These are phyloP conservation scores for Schrankia costaestrigalis DNA, from an alignment of 2,888 invertebrate genomes.

Conservation along the genomic window DNA sequence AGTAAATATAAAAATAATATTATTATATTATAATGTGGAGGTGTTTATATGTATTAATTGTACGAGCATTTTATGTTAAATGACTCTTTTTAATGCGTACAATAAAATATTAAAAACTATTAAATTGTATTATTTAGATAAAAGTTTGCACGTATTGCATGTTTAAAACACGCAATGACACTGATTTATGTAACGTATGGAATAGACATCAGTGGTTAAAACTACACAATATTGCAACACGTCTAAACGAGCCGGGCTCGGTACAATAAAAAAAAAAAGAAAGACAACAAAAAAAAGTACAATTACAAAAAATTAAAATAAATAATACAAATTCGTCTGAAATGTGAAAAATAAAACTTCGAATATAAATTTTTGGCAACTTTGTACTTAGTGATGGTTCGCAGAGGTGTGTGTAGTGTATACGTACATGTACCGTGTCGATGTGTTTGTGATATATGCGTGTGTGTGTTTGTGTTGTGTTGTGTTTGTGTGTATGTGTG, in stretches of 20 bases:
- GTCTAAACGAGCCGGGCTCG: conserved; percentile 42
- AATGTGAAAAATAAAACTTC: conserved; percentile 40
- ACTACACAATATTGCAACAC: conserved; percentile 43
- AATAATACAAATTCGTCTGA: conserved; percentile 40
- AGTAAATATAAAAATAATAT: conserved; percentile 41
- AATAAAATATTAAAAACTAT: conserved; percentile 28
- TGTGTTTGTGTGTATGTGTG: conserved; percentile 33
- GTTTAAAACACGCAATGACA: conserved; percentile 49
- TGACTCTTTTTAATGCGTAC: conserved; percentile 26
- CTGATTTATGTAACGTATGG: conserved; percentile 38
- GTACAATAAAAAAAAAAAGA: conserved; percentile 35
- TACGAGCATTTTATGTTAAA: conserved; percentile 27
- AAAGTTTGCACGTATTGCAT: conserved; percentile 44
- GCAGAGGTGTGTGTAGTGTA: conserved; percentile 47
- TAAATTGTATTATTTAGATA: conserved; percentile 26
- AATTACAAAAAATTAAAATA: too few relatives aligned
- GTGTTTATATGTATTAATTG: too few relatives aligned
- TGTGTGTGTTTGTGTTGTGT: conserved; percentile 24
- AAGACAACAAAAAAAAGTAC: conserved; percentile 33
- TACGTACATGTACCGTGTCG: conserved; percentile 30
- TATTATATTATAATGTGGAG: conserved; percentile 26
- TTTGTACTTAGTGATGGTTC: conserved; percentile 77
- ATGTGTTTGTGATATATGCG: too few relatives aligned
- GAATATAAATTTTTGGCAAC: conserved; percentile 74
- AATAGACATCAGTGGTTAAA: conserved; percentile 42